These are phyloP conservation scores for Corynorhinus townsendii DNA, from an alignment of 2,113 vertebrate species.

Conservation along the genomic window DNA sequence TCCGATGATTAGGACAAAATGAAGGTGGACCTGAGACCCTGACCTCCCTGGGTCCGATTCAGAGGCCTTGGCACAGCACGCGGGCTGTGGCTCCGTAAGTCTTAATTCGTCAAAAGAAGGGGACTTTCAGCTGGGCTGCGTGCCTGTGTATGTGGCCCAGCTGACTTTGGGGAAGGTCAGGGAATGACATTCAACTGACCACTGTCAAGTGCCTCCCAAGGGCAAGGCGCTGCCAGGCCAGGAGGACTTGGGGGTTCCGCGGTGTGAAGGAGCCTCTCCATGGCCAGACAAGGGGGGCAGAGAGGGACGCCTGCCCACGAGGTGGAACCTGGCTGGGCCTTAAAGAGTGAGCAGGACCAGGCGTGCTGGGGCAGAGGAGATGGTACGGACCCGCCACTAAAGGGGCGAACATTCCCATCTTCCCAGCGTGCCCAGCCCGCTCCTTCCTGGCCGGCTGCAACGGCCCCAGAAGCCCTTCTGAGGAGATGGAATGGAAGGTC, in stretches of 20 bases:
- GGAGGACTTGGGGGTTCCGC: background rate
- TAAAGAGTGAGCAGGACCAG: background rate
- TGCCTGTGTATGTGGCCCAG: fast-evolving
- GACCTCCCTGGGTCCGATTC: background rate
- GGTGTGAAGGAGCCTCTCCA: background rate
- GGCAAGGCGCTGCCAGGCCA: background rate
- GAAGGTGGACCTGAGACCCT: background rate
- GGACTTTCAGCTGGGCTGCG: background rate
- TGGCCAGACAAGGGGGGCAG: fast-evolving
- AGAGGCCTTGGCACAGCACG: fast-evolving
- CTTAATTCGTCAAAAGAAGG: background rate
- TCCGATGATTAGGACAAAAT: fast-evolving
- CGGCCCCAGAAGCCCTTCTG: background rate
- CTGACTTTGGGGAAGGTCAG: background rate
- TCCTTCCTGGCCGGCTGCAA: background rate
- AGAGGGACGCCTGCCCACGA: fast-evolving
- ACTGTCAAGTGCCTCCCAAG: fast-evolving
- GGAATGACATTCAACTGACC: background rate
- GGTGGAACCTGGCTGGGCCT: background rate
- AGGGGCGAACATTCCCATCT: fast-evolving
- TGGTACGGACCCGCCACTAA: fast-evolving
- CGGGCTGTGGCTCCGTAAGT: fast-evolving
- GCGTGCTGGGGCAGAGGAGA: background rate
- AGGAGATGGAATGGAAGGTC: background rate
- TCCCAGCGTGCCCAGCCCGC: background rate